Percentiles rank a stretch among this genome's conserved stretches.
Conservation (phyloP, 2,113 vertebrate genomes). For the Hyaena hyaena region DNA sequence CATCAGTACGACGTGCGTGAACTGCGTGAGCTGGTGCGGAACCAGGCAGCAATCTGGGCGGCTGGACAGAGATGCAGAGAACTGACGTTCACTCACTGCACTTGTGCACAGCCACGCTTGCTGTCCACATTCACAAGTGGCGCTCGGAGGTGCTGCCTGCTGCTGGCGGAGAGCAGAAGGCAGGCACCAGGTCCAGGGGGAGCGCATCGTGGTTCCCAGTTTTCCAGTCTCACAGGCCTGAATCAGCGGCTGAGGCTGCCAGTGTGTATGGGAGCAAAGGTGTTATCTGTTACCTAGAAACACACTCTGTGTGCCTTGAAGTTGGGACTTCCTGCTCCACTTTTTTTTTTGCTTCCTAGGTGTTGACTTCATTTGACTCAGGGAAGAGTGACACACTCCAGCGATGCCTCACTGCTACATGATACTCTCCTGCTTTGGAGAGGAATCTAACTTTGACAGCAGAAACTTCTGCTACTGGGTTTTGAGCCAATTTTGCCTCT, state of each 20-base stretch:
- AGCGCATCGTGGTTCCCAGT: not conserved
- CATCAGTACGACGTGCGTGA: rapidly evolving
- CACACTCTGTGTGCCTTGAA: not conserved
- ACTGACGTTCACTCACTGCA: not conserved
- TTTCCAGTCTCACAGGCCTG: not conserved
- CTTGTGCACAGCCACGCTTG: rapidly evolving
- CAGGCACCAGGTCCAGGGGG: not conserved
- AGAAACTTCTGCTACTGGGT: not conserved
- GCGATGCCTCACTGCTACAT: not conserved
- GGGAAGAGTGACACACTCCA: not conserved
- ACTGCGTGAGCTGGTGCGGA: rapidly evolving
- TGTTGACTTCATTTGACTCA: not conserved
- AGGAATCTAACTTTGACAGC: not conserved
- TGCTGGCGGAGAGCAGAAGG: not conserved
- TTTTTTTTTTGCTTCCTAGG: not conserved
- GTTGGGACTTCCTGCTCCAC: not conserved
- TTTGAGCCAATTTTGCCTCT: not conserved
- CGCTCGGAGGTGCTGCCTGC: rapidly evolving
- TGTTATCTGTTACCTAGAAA: not conserved
- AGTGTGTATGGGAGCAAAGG: not conserved
- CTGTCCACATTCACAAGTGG: not conserved
- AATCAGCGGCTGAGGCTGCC: not conserved
- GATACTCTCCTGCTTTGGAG: not conserved
- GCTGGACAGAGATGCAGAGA: not conserved
- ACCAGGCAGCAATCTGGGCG: rapidly evolving